Conservation (phyloP, 1,140 invertebrate species). For the Nixonia krombeini region DNA sequence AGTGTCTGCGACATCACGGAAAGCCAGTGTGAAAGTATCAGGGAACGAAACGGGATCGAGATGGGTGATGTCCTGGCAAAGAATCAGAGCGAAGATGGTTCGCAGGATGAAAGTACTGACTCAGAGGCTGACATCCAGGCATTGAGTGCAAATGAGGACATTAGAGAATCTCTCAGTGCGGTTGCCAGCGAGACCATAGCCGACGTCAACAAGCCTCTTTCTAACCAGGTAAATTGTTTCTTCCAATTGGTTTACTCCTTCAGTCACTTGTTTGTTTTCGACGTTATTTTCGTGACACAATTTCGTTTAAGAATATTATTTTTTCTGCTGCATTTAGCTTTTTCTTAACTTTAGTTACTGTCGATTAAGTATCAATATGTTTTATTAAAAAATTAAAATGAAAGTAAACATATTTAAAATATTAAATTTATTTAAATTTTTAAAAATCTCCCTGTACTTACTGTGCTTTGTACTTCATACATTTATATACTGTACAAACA, state of each 20-base stretch:
- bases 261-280: neutral
- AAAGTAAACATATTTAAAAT: no score
- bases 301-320: neutral
- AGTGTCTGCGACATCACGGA: slow-evolving; percentile 48
- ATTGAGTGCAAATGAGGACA: neutral
- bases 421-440: no score
- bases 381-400: no score
- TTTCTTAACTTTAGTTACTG: no score
- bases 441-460: no score
- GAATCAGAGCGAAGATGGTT: slow-evolving; percentile 30
- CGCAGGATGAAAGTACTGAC: slow-evolving; percentile 9
- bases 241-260: neutral
- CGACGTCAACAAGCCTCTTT: neutral
- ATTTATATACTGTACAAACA: no score
- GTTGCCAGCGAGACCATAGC: neutral
- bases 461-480: no score
- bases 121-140: slow-evolving; percentile 16
- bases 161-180: neutral
- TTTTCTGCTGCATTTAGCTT: neutral
- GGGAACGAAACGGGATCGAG: slow-evolving; percentile 36
- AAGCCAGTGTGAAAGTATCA: slow-evolving; percentile 41
- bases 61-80: slow-evolving; percentile 64
- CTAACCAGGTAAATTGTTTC: neutral
- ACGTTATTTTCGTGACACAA: neutral
- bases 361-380: no score